A percentile compares a stretch with the other conserved stretches of the same genome.
These are phyloP conservation scores for Thecophora atra DNA, from an alignment of 2,888 invertebrate species.

Conservation along the genomic window DNA sequence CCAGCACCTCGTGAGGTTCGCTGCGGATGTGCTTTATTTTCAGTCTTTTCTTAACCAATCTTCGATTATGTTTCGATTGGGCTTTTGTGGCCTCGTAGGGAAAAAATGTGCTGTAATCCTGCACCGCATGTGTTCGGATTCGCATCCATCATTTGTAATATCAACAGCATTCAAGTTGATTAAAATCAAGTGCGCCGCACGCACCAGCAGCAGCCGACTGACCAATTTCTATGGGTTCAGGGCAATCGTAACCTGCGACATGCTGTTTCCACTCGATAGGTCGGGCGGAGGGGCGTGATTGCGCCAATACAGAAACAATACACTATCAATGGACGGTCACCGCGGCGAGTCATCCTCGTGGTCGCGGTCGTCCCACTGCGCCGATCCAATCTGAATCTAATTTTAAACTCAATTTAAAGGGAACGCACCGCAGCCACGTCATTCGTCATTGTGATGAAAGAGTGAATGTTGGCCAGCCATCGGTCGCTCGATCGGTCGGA, in stretches of 20 bases:
- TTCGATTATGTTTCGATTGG: neutral
- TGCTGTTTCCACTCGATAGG: slow-evolving; percentile 17
- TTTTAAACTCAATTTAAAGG: slow-evolving; percentile 45
- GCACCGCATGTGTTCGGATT: slow-evolving; percentile 22
- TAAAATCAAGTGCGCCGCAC: neutral
- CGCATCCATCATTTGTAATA: slow-evolving; percentile 28
- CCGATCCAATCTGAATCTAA: slow-evolving; percentile 44
- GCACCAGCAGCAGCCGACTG: neutral
- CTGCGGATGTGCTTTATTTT: neutral
- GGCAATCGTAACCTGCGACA: slow-evolving; percentile 27
- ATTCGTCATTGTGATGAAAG: slow-evolving; percentile 40
- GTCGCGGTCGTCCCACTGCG: slow-evolving; percentile 15
- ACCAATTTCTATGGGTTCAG: slow-evolving; percentile 14
- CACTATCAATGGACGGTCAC: slow-evolving; percentile 6
- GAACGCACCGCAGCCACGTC: slow-evolving; percentile 40
- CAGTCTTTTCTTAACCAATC: neutral
- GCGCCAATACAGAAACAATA: slow-evolving; percentile 13
- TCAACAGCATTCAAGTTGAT: slow-evolving; percentile 32
- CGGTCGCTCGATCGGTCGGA: neutral
- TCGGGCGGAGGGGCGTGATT: neutral
- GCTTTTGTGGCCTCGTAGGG: no score
- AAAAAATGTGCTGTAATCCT: neutral
- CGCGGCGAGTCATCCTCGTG: slow-evolving; percentile 38
- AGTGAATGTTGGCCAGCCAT: slow-evolving; percentile 17
- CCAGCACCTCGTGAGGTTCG: neutral